Evolutionary conservation across 2,113 vertebrate species (phyloP).

Genomic region (Numenius arquata): DNA sequence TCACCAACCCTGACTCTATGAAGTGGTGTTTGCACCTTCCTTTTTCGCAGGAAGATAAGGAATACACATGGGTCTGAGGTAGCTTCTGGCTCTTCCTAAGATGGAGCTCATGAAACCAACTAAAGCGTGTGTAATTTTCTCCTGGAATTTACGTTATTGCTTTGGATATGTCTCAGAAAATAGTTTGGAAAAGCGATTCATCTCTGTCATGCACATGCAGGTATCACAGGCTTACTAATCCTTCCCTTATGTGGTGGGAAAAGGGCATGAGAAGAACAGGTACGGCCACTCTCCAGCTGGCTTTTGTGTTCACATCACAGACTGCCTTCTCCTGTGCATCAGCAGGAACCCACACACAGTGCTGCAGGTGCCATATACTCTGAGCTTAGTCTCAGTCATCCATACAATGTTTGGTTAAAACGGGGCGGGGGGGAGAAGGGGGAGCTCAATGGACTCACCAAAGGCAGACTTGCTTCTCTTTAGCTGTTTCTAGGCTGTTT

Average conservation of each 20-base stretch:
- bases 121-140: background rate
- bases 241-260: background rate
- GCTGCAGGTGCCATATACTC: background rate
- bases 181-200: background rate
- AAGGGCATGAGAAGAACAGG: background rate
- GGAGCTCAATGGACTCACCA: background rate
- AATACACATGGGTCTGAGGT: background rate
- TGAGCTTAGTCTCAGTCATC: background rate
- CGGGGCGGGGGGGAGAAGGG: accelerated
- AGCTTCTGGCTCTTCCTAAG: background rate
- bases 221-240: background rate
- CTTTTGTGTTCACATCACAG: background rate
- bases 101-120: background rate
- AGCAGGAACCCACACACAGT: background rate
- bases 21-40: background rate
- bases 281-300: background rate
- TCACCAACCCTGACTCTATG: background rate
- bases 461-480: background rate
- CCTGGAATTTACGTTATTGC: background rate
- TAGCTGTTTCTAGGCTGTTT: background rate
- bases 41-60: background rate
- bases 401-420: background rate
- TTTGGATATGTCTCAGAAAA: background rate
- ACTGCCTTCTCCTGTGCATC: background rate
- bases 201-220: background rate